Base-by-base conservation (phyloP, 1,140 invertebrate species). In the Conus ventricosus region DNA sequence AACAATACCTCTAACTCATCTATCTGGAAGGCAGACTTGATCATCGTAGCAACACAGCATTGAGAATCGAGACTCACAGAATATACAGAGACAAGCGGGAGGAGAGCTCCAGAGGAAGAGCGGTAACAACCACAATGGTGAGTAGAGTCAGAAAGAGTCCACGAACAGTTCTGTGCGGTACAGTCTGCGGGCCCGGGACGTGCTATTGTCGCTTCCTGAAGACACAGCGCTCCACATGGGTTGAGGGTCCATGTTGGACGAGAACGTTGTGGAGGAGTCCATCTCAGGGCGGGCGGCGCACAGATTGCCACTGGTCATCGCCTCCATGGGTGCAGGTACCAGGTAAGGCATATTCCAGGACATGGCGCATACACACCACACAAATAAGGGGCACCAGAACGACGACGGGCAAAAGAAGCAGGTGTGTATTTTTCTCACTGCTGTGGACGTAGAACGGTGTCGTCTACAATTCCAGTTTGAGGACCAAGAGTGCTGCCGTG, bases 341-440 rank as follows among this genome's bases (percentile, higher is more conserved):
- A 71, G 67, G 67, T 71, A 71, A 7, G 67, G 67, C 67, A 71
- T 71, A 23, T 71, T 71, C 67, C 67, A 71, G 67, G 67, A 71
- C 67, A 71, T 71, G 23, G 23, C 23, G 67, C 67, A 71, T 23
- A n/a, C 67, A 71, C 67, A 23, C 67, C 20, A 23, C 67, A 71
- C 15, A 20, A 7, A 60, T 4, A 60, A 60, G 57, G 15, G 15
- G 57, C 4, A 7, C 20, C 13, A 23, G 20, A 23, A 6, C 67
- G 67, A 15, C 8, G 67, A 71, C 67, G 17, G 11, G 67, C 15
- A 13, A 6, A 11, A 20, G 67, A 71, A 71, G 67, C 13, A 71
- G 23, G 67, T 7, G 11, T 20, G 67, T 71, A 20, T 4, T 23
- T 6, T 11, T 71, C 67, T 71, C 4, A n/a, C 17, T 71, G 13